A percentile compares a stretch with the other conserved stretches of the same genome.
phyloP scores from a whole-genome alignment of 2,113 vertebrate species.

The Podarcis raffonei region DNA sequence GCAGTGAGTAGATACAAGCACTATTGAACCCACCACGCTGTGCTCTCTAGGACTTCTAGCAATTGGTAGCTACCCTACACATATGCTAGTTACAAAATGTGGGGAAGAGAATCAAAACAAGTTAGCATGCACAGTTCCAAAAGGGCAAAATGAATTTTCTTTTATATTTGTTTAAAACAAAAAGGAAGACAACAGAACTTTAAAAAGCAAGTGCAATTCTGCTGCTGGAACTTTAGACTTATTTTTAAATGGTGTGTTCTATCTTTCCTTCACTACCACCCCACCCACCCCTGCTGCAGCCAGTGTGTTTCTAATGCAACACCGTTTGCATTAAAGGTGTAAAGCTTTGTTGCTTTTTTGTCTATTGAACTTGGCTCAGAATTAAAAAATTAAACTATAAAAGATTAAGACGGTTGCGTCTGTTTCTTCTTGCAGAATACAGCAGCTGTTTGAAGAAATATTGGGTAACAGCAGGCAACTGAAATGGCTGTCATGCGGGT shows the following conservation, averaged over 20 bases:
- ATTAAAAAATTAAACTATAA: background rate
- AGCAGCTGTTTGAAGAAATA: constrained; percentile 94
- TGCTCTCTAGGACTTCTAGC: background rate
- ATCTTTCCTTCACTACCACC: no score
- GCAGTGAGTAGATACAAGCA: background rate
- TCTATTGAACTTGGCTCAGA: constrained; percentile 17
- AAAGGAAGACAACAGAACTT: background rate
- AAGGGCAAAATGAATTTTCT: background rate
- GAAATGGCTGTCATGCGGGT: constrained; percentile 94
- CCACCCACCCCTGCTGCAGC: no score
- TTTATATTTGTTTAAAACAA: background rate
- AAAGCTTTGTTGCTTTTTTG: background rate
- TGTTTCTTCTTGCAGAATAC: constrained; percentile 85
- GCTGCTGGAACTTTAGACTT: background rate
- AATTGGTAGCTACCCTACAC: background rate
- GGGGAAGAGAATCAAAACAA: background rate
- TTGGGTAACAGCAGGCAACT: constrained; percentile 94
- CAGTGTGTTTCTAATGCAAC: no score
- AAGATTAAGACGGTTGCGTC: constrained; percentile 45
- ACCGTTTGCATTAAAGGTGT: background rate
- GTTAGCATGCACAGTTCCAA: background rate
- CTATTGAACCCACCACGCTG: background rate
- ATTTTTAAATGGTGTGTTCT: background rate
- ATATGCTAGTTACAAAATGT: background rate
- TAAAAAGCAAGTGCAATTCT: background rate